Percentiles rank a stretch among this genome's conserved stretches.
Evolutionary conservation across 2,888 invertebrate species (phyloP).

Genomic region (Lasioglossum leucozonium): DNA sequence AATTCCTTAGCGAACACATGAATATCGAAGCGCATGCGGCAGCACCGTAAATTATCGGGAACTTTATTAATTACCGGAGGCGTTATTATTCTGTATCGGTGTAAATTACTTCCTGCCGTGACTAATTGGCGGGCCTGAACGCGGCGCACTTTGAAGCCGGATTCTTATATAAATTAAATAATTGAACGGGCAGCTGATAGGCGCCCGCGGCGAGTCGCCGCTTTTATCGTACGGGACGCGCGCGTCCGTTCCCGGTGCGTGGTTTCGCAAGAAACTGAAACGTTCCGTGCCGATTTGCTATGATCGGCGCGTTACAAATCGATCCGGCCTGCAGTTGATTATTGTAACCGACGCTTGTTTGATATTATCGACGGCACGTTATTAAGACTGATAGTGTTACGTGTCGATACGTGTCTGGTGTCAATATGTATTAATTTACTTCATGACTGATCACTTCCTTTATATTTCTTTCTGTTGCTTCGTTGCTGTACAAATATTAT

Average conservation of each 20-base stretch:
- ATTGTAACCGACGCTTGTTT: constrained; percentile 23
- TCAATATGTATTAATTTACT: constrained; percentile 12
- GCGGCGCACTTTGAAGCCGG: constrained; percentile 46
- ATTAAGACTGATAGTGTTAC: constrained; percentile 10
- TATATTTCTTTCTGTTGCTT: neutral
- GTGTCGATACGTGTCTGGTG: neutral
- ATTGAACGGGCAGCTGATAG: constrained; percentile 52
- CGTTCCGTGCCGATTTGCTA: constrained; percentile 17
- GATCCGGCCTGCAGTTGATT: constrained; percentile 12
- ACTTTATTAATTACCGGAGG: constrained; percentile 58
- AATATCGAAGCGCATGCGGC: constrained; percentile 3
- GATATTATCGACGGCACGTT: constrained; percentile 6
- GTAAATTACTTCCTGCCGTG: constrained; percentile 56
- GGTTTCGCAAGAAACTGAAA: constrained; percentile 21
- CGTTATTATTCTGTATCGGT: constrained; percentile 49
- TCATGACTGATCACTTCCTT: constrained; percentile 7
- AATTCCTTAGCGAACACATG: neutral
- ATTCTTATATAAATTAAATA: constrained; percentile 56
- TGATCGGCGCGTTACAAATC: constrained; percentile 28
- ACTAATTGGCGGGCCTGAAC: constrained; percentile 34
- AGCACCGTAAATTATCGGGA: constrained; percentile 52
- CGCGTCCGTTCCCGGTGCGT: neutral
- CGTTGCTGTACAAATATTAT: neutral
- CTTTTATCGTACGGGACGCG: constrained; percentile 23
- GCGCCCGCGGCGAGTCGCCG: constrained; percentile 31